Conservation (phyloP, 1,140 invertebrate species). For the Aphaenogaster floridana region DNA sequence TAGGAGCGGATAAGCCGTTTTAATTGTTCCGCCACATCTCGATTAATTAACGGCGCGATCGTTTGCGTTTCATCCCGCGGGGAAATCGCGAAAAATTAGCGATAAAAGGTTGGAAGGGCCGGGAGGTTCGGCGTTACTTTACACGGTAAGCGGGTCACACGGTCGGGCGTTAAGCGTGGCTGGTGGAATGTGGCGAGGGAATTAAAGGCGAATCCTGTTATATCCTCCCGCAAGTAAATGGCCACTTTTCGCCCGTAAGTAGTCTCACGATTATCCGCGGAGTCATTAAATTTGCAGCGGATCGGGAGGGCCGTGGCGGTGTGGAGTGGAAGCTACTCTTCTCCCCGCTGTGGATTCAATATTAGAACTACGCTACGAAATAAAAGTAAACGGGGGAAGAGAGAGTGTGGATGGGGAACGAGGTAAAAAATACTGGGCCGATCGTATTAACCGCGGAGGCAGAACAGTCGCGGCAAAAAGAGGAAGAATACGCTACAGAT, state of each 20-base stretch:
- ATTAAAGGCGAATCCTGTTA: constrained; percentile 66
- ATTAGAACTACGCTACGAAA: constrained; percentile 37
- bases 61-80: background rate
- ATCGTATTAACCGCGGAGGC: constrained; percentile 24
- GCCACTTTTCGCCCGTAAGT: constrained; percentile 65
- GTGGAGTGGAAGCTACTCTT: background rate
- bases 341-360: constrained; percentile 1
- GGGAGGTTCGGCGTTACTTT: constrained; percentile 24
- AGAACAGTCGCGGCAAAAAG: constrained; percentile 3
- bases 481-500: constrained; percentile 2
- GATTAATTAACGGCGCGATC: constrained; percentile 44
- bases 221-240: constrained; percentile 66
- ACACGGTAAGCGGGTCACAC: constrained; percentile 55
- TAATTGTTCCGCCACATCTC: constrained; percentile 13
- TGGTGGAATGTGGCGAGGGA: constrained; percentile 62
- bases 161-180: constrained; percentile 60
- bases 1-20: background rate
- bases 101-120: constrained; percentile 40
- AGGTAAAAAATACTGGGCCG: constrained; percentile 41
- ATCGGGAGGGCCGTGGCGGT: background rate
- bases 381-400: constrained; percentile 36
- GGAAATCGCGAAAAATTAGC: constrained; percentile 55
- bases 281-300: constrained; percentile 63
- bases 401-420: constrained; percentile 7
- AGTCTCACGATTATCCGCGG: constrained; percentile 61